Evolutionary conservation across 2,888 invertebrate genomes (phyloP), one percentile per base, ranked within the genome.

Genomic region (Poecilobothrus nobilitatus): DNA sequence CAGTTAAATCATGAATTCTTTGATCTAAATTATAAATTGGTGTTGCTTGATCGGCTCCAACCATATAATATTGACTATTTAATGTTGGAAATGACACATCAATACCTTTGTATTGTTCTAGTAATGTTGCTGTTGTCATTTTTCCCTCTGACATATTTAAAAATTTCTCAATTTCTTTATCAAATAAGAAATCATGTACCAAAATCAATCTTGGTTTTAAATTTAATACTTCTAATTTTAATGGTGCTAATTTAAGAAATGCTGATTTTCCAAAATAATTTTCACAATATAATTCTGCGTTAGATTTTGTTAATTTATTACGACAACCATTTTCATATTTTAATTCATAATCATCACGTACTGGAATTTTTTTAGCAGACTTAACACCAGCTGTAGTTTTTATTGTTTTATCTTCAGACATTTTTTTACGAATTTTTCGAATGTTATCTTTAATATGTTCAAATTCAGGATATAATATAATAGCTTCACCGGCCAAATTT

Each of bases 181-280:
- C 72, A 22, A 66, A 67, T 21, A 76, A 71, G 1, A 68, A 68
- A 21, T 74, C 70, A 64, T 76, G 71, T 66, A 73, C 74, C 33
- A 68, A 69, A 6, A 71, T 71, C 12, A 76, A 69, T 18, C 67
- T 67, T 7, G 76, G 75, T 18, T 75, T 74, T 0, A 66, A 63
- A 63, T 65, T 74, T 0, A 75, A 69, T 67, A 73, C 72, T 67
- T 76, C 75, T 70, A 74, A 63, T 67, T 74, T 75, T 44, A 76
- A 74, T 2, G 75, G 76, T 0, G 70, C 72, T 10, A 75, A 67
- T 12, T 68, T 64, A 41, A 73, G 72, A 37, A 69, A 74, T 1
- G 74, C 72, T 71, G 89, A 86, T 67, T 86, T 87, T 76, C 89
- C 86, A 21, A 82, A 85, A 1, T 88, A 83, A 78, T 93, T 94